These are phyloP conservation scores for Trichomalopsis sarcophagae DNA, from an alignment of 1,140 invertebrate species.

Conservation along the genomic window DNA sequence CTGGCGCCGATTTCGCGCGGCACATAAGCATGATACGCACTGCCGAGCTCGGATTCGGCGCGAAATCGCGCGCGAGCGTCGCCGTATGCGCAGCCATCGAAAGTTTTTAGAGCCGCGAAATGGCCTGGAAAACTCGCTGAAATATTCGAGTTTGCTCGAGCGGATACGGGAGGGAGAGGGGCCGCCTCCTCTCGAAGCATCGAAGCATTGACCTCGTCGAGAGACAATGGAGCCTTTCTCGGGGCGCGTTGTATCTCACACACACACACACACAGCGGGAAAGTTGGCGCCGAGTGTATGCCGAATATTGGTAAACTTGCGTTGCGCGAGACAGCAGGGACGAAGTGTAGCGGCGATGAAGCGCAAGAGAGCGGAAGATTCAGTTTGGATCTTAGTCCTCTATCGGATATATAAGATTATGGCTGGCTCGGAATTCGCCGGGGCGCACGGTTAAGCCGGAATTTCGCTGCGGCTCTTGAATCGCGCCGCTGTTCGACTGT, in stretches of 20 bases:
- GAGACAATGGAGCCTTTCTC: constrained; percentile 32
- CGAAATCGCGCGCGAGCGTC: neutral
- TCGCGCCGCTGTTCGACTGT: constrained; percentile 4
- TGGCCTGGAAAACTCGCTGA: constrained; percentile 34
- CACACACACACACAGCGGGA: neutral
- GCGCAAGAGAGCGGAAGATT: neutral
- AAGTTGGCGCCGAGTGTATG: constrained; percentile 38
- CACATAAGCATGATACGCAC: neutral
- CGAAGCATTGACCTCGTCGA: constrained; percentile 16
- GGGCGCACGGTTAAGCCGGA: constrained; percentile 17
- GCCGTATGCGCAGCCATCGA: constrained; percentile 8
- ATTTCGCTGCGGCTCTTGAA: constrained; percentile 8
- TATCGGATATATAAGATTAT: constrained; percentile 47
- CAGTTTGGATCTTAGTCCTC: constrained; percentile 48
- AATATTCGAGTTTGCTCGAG: constrained; percentile 18
- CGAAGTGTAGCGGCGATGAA: neutral
- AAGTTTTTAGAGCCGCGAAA: constrained; percentile 19
- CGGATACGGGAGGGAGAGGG: neutral
- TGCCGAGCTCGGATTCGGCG: neutral
- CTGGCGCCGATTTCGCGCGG: neutral
- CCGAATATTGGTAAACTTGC: constrained; percentile 52
- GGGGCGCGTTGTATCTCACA: neutral
- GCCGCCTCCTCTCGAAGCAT: neutral
- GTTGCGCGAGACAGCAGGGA: constrained; percentile 2
- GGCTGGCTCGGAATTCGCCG: constrained; percentile 34